Percentiles rank a stretch among this genome's conserved stretches.
Conservation (phyloP, 1,140 invertebrate genomes). For the Scaptodrosophila lebanonensis region DNA sequence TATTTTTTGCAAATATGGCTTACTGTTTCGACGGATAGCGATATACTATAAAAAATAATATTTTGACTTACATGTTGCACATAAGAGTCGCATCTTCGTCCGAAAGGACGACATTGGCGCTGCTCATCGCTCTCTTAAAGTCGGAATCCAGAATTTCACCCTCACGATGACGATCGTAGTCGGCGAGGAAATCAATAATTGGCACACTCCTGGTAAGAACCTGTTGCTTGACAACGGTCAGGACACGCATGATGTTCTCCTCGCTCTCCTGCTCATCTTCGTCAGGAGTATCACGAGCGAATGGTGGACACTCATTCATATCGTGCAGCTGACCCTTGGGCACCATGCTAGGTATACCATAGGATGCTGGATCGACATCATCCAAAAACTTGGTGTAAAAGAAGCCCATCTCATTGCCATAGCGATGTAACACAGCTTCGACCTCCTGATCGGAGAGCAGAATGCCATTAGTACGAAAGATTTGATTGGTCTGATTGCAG, state of each 20-base stretch:
- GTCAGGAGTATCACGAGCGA: conserved; percentile 23
- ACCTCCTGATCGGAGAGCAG: conserved; percentile 81
- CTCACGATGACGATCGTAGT: conserved; percentile 81
- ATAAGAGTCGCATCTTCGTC: conserved; percentile 47
- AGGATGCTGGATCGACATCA: conserved; percentile 78
- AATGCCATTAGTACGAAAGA: conserved; percentile 81
- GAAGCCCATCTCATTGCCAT: conserved; percentile 84
- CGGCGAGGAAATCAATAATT: conserved; percentile 81
- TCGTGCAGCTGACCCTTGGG: conserved; percentile 36
- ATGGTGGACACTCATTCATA: conserved; percentile 48
- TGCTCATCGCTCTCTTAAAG: conserved; percentile 82
- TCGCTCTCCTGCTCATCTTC: conserved; percentile 56
- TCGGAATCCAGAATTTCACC: conserved; percentile 80
- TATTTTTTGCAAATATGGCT: no score
- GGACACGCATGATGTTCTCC: conserved; percentile 82
- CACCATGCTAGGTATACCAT: conserved; percentile 63
- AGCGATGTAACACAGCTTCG: conserved; percentile 82
- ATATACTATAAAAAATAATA: no score
- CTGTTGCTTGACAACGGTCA: conserved; percentile 85
- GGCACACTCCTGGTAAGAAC: conserved; percentile 82
- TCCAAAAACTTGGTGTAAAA: conserved; percentile 82
- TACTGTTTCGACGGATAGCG: no score
- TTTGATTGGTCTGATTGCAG: conserved; percentile 82
- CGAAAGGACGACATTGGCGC: conserved; percentile 80
- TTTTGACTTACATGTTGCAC: conserved; percentile 56